These are phyloP conservation scores for Pygoscelis adeliae DNA, from an alignment of 2,113 vertebrate genomes.

Conservation along the genomic window DNA sequence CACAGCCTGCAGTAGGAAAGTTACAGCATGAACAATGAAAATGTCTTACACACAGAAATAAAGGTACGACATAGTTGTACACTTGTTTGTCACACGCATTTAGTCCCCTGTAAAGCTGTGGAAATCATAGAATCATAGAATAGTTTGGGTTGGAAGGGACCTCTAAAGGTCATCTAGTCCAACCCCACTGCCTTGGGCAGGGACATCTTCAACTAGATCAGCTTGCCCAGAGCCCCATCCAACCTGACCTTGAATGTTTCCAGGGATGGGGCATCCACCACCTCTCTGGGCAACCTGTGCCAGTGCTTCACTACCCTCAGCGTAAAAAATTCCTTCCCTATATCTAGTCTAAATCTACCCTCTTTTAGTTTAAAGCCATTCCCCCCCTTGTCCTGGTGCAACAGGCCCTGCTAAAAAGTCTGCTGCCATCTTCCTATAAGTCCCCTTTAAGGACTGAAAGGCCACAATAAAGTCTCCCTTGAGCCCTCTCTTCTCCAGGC, in stretches of 20 bases:
- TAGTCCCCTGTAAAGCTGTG: background rate
- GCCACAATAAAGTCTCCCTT: too few species aligned
- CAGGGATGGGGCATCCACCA: background rate
- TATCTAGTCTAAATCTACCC: background rate
- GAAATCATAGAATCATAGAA: background rate
- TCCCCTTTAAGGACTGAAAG: background rate
- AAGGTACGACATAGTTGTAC: background rate
- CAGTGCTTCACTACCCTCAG: background rate
- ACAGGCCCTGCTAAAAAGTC: background rate
- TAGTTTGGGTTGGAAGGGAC: background rate
- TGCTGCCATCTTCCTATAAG: background rate
- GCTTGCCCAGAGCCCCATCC: fast-evolving
- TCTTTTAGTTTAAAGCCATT: background rate
- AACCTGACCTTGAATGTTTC: background rate
- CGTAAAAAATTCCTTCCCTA: background rate
- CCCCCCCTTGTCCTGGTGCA: background rate
- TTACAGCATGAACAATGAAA: background rate
- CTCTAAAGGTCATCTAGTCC: background rate
- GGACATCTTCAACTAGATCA: background rate
- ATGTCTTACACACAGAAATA: background rate
- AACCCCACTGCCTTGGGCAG: background rate
- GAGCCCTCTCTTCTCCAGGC: background rate
- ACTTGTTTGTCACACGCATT: background rate
- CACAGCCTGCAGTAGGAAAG: background rate
- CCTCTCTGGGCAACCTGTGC: background rate